Percentiles rank a stretch among this genome's conserved stretches.
Conservation (phyloP, 1,140 invertebrate genomes). For the Adoxophyes honmai region DNA sequence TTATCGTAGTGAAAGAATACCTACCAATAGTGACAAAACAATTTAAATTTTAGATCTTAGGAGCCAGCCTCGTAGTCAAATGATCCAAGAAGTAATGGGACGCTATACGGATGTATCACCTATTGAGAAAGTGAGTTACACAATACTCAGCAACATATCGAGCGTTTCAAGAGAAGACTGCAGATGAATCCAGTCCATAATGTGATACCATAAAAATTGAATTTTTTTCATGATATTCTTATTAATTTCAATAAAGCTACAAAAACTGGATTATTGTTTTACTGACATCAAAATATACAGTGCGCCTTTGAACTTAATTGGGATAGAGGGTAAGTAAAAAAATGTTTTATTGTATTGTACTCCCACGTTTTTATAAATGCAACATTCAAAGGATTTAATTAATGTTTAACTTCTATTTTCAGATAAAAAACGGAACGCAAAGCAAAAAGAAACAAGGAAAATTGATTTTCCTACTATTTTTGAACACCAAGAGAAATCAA, state of each 20-base stretch:
- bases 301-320: too few relatives aligned
- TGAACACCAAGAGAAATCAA: not conserved
- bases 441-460: constrained; percentile 10
- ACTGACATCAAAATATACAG: too few relatives aligned
- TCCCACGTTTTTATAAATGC: constrained; percentile 42
- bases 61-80: constrained; percentile 40
- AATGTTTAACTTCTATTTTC: constrained; percentile 28
- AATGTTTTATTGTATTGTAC: constrained; percentile 64
- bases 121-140: constrained; percentile 16
- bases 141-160: constrained; percentile 36
- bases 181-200: too few relatives aligned
- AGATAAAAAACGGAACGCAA: constrained; percentile 43
- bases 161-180: too few relatives aligned
- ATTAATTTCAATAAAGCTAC: too few relatives aligned
- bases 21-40: too few relatives aligned
- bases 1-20: constrained; percentile 18
- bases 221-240: too few relatives aligned
- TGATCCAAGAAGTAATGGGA: constrained; percentile 50
- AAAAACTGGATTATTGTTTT: too few relatives aligned
- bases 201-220: too few relatives aligned
- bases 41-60: constrained; percentile 57
- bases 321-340: too few relatives aligned
- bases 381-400: constrained; percentile 17
- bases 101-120: too few relatives aligned
- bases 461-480: not conserved